Base-by-base conservation (phyloP, 2,113 vertebrate species). In the Chaetorhynchus papuensis region DNA sequence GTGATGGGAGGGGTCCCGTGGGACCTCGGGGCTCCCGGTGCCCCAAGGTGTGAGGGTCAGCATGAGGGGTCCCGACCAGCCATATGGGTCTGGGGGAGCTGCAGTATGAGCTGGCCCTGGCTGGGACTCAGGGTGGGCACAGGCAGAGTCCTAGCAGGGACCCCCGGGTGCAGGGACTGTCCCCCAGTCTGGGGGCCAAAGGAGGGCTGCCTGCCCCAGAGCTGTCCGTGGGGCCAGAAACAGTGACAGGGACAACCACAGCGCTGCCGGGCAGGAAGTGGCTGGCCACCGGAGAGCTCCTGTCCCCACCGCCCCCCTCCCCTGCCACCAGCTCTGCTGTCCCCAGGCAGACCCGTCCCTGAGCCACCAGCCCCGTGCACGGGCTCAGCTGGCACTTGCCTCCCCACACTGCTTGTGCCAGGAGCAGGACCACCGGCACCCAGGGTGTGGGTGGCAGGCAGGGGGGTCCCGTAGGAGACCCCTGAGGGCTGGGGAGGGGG, bases 341-440 rank as follows among this genome's bases (percentile, higher is more conserved):
- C 23, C 64, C 24, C 6, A 4, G 3, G 7, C 37, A 12, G 26
- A 10, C 7, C 44, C 22, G 54, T 17, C 52, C 65, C 35, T 11
- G 15, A 3, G 37, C 49, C 71, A 45, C 45, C 39, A 27, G 57
- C 26, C 68, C 35, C 4, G 15, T 9, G 28, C 44, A 42, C 28
- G 37, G 35, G 4, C 47, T 94, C 26, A 7, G 83, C 42, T 47
- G 54, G 24, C 10, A 6, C 26, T n/a, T 18, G 11, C 14, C 31
- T 27, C 31, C 30, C 53, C 0, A 0, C 7, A 6, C 18, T 15
- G 3, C 22, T 26, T 69, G 44, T 11, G 27, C 27, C 59, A 83
- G 61, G 27, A 75, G n/a, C 6, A 1, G n/a, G 42, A 80, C 45
- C 63, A 10, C 10, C 0, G 0, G 45, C 63, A 33, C 7, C 9